Base-by-base conservation (phyloP, 2,797 vertebrate genomes). In the Gymnopithys bicolor region DNA sequence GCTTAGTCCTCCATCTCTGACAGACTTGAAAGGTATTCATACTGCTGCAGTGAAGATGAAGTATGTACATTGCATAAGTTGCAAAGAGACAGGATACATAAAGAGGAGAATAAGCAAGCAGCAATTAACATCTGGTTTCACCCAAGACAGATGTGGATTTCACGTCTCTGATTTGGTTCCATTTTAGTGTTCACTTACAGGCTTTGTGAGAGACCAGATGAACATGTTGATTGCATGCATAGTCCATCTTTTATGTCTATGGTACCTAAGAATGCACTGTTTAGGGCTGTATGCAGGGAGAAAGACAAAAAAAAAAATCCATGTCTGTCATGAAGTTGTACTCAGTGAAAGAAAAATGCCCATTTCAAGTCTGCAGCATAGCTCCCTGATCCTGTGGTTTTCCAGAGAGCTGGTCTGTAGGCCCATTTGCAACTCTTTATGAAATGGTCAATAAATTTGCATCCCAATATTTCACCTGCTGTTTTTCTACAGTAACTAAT, bases 81-180 rank as follows among this genome's bases (percentile, higher is more conserved):
- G 22, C 75, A 68, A 91, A 82, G 75, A 53, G 52, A 79, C 30
- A 59, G 49, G 45, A 52, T 84, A 17, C 22, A 23, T 25, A 60
- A 63, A 78, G 32, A 60, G 30, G 53, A 87, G 64, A 78, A 80
- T 49, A 91, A 91, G 56, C n/a, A 89, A 75, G 30, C 35, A 28
- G 67, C 46, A 70, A 24, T 68, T 87, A 89, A 68, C 46, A 75
- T 75, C 76, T 92, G 46, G 32, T 85, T 94, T 87, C 62, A 94
- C 79, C 89, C 87, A 84, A 80, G 37, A 32, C 78, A 69, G 37
- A 55, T 53, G 46, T 51, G n/a, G 8, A 11, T 83, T 93, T 94
- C 30, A 25, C 15, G 23, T 79, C 41, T 74, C 0, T 1, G 60
- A 60, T 49, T 90, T 89, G 35, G 19, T 74, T 92, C 71, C 1